Evolutionary conservation across 2,113 vertebrate species (phyloP).

Genomic region (Catharus fuscescens): DNA sequence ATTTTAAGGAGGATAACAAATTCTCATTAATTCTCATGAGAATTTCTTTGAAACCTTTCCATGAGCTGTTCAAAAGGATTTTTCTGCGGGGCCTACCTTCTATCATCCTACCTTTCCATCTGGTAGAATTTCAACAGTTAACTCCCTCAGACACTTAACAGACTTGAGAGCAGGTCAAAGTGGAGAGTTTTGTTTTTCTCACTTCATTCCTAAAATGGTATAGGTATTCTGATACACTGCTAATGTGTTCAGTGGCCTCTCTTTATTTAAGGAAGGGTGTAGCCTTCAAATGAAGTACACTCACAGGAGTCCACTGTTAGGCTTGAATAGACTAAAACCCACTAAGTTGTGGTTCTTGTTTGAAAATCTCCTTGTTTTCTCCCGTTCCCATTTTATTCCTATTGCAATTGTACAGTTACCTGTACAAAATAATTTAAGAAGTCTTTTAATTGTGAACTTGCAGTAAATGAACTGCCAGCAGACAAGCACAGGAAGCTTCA

Average conservation of each 20-base stretch:
- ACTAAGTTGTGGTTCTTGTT: background rate
- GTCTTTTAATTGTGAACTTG: background rate
- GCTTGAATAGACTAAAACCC: background rate
- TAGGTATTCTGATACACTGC: background rate
- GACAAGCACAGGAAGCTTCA: background rate
- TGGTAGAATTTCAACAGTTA: background rate
- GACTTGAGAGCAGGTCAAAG: background rate
- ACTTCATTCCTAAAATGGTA: background rate
- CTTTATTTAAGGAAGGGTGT: background rate
- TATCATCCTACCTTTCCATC: background rate
- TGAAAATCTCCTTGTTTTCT: background rate
- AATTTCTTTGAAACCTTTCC: constrained; percentile 3
- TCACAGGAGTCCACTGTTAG: background rate
- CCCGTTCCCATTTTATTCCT: background rate
- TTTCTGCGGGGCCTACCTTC: background rate
- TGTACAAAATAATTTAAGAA: background rate
- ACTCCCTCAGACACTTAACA: background rate
- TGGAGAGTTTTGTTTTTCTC: background rate
- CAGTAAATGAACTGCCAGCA: background rate
- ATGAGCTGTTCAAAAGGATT: background rate
- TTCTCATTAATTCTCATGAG: background rate
- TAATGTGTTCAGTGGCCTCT: background rate
- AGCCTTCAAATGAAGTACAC: background rate
- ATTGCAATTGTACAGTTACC: background rate
- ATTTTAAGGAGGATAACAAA: background rate